Percentiles rank a stretch among this genome's conserved stretches.
phyloP scores from a whole-genome alignment of 1,140 invertebrate species.

The Drosophila nebulosa region DNA sequence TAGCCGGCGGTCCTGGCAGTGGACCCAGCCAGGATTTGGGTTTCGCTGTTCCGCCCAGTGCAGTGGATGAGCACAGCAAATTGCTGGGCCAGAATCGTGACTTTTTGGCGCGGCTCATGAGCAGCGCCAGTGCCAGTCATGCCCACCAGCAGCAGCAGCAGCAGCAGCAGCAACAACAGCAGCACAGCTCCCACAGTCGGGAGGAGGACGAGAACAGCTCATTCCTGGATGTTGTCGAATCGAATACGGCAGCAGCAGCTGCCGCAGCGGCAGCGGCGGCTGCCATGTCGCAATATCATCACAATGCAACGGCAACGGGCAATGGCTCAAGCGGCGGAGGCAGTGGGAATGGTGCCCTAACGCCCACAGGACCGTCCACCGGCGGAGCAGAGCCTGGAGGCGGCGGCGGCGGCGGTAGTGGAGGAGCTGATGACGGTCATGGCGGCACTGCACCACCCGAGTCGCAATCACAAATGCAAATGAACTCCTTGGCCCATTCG shows the following conservation, averaged over 20 bases:
- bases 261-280: conserved; percentile 53
- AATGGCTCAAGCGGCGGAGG: conserved; percentile 19
- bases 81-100: conserved; percentile 75
- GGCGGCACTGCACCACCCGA: conserved; percentile 25
- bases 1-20: neutral
- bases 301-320: conserved; percentile 26
- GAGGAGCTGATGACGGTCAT: conserved; percentile 20
- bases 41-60: conserved; percentile 68
- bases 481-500: conserved; percentile 74
- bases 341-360: neutral
- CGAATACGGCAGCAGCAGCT: conserved; percentile 64
- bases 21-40: conserved; percentile 48
- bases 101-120: conserved; percentile 75
- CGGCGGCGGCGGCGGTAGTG: conserved; percentile 5
- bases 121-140: conserved; percentile 64
- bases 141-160: conserved; percentile 48
- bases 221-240: conserved; percentile 78
- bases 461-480: conserved; percentile 66
- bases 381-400: conserved; percentile 8
- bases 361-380: neutral
- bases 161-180: conserved; percentile 56
- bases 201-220: conserved; percentile 80
- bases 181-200: conserved; percentile 59
- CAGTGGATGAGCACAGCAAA: conserved; percentile 72
- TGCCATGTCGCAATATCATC: conserved; percentile 73